These are phyloP conservation scores for Gisinianus flammeolus DNA, from an alignment of 2,888 invertebrate species.

Conservation along the genomic window DNA sequence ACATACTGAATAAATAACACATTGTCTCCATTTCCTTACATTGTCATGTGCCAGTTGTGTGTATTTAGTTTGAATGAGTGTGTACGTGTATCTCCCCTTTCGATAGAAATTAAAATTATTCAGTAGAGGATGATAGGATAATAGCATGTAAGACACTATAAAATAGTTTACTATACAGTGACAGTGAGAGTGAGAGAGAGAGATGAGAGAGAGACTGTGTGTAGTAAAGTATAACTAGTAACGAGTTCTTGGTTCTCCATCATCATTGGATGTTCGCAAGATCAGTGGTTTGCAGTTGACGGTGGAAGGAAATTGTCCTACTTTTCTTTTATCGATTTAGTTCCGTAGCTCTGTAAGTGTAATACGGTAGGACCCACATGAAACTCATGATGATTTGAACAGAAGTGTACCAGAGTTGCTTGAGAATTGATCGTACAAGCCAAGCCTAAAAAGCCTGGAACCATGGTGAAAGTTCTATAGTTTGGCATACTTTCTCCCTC, in stretches of 20 bases:
- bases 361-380: constrained; percentile 15
- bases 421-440: constrained; percentile 24
- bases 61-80: constrained; percentile 8
- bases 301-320: constrained; percentile 42
- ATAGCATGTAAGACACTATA: background rate
- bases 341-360: constrained; percentile 15
- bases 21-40: background rate
- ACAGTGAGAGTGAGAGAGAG: background rate
- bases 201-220: constrained; percentile 20
- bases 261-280: constrained; percentile 31
- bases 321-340: constrained; percentile 45
- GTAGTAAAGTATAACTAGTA: background rate
- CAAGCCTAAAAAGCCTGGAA: constrained; percentile 15
- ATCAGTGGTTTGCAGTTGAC: constrained; percentile 34
- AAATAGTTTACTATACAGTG: background rate
- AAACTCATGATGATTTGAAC: constrained; percentile 15
- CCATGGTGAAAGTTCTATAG: constrained; percentile 38
- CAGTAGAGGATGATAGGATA: constrained; percentile 24
- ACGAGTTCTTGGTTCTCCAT: constrained; percentile 1
- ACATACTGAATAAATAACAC: no score
- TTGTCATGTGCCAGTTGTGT: constrained; percentile 10
- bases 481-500: constrained; percentile 33
- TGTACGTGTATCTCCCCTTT: background rate
- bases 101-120: constrained; percentile 22
- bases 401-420: constrained; percentile 34